Evolutionary conservation across 2,113 vertebrate species (phyloP), one percentile per base, ranked within the genome.

Genomic region (Andinoacara biseriatus): DNA sequence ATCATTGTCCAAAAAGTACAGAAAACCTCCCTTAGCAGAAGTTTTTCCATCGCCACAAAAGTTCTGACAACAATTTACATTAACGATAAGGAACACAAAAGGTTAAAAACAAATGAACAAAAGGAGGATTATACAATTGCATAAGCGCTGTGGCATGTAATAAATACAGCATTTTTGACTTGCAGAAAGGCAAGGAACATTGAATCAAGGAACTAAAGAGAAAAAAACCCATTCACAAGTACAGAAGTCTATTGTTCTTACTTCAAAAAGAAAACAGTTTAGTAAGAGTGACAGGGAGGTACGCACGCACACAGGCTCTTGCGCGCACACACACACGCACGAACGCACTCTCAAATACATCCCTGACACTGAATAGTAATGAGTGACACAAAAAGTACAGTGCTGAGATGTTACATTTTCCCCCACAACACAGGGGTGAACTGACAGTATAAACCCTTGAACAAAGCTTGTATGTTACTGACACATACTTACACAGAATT

Each of bases 121-220:
- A 52, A 81, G 33, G 91, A 91, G 38, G 95, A 94, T 94, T 94
- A 92, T 96, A 96, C 94, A 96, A 96, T 96, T 96, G 96, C 96
- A 96, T 96, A 96, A 96, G 95, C 96, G 95, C 94, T 96, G 95
- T 95, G 95, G 95, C 95, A 88, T 95, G 94, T 95, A 91, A 91
- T 95, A 96, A 95, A 95, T 96, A 96, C 96, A 96, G 96, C 96
- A 96, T 96, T 96, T 95, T 95, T 95, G 95, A 96, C 95, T 96
- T 93, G 95, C 96, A 96, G 95, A 95, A 96, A 96, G 95, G 95
- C 95, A 95, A 96, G 94, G 80, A 93, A 96, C 94, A 94, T 94
- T 94, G 90, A 95, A 94, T 92, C 84, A 89, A 95, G 82, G 92
- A 95, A 94, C 92, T 76, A 78, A 95, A 94, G 90, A 90, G 77